phyloP scores from a whole-genome alignment of 2,888 invertebrate species.

The Acholoe squamosa region DNA sequence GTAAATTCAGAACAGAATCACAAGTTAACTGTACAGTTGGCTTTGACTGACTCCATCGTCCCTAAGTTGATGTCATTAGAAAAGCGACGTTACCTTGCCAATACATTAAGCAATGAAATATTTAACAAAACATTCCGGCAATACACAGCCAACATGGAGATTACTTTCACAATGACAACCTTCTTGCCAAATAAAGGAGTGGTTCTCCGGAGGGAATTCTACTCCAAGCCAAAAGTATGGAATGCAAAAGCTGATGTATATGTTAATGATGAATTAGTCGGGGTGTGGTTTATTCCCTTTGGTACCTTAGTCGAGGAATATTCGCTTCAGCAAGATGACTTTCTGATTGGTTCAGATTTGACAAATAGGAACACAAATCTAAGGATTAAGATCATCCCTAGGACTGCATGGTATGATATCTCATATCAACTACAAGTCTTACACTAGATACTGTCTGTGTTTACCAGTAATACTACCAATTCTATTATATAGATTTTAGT shows the following conservation, averaged over 20 bases:
- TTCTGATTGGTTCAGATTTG: slow-evolving; percentile 43
- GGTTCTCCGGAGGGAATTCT: slow-evolving; percentile 66
- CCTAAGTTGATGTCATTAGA: slow-evolving; percentile 52
- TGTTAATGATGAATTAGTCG: slow-evolving; percentile 64
- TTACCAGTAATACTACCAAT: not conserved
- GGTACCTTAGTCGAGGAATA: slow-evolving; percentile 68
- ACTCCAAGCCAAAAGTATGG: slow-evolving; percentile 66
- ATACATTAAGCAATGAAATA: slow-evolving; percentile 52
- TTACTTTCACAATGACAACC: slow-evolving; percentile 63
- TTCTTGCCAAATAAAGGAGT: slow-evolving; percentile 46
- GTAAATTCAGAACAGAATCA: slow-evolving; percentile 63
- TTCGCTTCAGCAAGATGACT: slow-evolving; percentile 66
- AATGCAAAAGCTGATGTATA: slow-evolving; percentile 66
- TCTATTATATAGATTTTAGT: not conserved
- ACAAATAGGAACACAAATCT: not conserved
- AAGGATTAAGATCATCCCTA: slow-evolving; percentile 7
- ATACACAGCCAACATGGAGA: slow-evolving; percentile 61
- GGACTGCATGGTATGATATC: slow-evolving; percentile 62
- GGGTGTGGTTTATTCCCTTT: slow-evolving; percentile 69
- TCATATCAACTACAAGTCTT: slow-evolving; percentile 46
- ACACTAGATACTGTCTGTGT: not conserved
- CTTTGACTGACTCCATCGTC: not conserved
- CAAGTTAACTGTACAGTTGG: slow-evolving; percentile 37
- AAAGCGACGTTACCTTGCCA: slow-evolving; percentile 64
- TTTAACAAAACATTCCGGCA: slow-evolving; percentile 50